Evolutionary conservation across 2,113 vertebrate species (phyloP).

Genomic region (Ictidomys tridecemlineatus): DNA sequence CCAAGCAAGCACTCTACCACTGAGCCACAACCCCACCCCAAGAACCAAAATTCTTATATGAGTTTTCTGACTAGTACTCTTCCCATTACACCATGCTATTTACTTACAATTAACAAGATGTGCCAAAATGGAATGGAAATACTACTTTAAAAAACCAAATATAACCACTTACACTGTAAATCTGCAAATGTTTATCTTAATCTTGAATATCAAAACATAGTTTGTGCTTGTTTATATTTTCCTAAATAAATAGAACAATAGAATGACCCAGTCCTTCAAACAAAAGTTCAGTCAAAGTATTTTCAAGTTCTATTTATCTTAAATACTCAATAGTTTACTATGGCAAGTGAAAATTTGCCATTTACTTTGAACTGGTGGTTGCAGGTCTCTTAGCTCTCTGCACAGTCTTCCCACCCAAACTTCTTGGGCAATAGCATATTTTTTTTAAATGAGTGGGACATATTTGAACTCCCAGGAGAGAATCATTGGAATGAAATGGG

Average conservation of each 20-base stretch:
- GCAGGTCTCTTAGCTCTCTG: neutral
- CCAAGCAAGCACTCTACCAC: too few relatives aligned
- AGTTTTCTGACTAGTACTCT: neutral
- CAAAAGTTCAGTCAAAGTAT: conserved; percentile 40
- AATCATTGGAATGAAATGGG: neutral
- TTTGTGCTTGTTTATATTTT: neutral
- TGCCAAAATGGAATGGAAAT: conserved; percentile 47
- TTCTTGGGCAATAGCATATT: neutral
- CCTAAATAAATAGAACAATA: conserved; percentile 45
- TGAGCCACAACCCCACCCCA: too few relatives aligned
- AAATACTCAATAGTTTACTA: neutral
- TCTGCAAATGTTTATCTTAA: conserved; percentile 14
- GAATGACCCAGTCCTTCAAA: neutral
- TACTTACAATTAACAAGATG: conserved; percentile 9
- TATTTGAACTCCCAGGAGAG: neutral
- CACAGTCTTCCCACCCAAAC: neutral
- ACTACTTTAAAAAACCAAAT: neutral
- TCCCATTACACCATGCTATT: neutral
- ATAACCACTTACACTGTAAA: conserved; percentile 10
- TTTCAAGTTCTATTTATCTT: neutral
- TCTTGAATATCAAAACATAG: conserved; percentile 31
- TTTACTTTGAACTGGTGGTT: neutral
- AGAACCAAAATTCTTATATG: conserved; percentile 11
- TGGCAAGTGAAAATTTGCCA: neutral
- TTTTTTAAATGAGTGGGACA: neutral